Evolutionary conservation across 2,888 invertebrate genomes (phyloP).

Genomic region (Furcula furcula): DNA sequence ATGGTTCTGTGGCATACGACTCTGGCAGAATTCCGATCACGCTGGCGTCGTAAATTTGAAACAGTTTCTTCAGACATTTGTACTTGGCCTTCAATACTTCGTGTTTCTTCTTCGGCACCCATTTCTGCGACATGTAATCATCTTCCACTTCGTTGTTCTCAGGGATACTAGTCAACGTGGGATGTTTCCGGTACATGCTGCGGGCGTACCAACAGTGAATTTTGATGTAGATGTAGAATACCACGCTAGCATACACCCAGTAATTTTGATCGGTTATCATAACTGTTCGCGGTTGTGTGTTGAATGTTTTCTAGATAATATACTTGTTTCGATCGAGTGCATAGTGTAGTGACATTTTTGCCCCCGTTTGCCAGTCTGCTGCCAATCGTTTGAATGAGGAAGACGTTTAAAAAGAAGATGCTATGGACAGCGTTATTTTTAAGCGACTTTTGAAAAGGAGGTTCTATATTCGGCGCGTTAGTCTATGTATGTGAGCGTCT

Average conservation of each 20-base stretch:
- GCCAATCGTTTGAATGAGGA: constrained; percentile 9
- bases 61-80: constrained; percentile 70
- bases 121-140: constrained; percentile 45
- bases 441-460: too few species aligned
- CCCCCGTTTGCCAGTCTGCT: constrained; percentile 7
- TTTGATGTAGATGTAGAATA: constrained; percentile 53
- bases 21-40: constrained; percentile 62
- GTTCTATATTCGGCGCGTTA: too few species aligned
- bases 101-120: constrained; percentile 74
- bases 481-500: too few species aligned
- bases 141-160: constrained; percentile 54
- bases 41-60: constrained; percentile 71
- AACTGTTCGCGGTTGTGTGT: constrained; percentile 43
- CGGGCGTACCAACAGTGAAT: constrained; percentile 42
- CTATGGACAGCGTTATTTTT: constrained; percentile 9
- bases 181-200: constrained; percentile 45
- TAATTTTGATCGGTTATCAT: constrained; percentile 65
- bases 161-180: constrained; percentile 52
- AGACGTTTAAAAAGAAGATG: background rate
- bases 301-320: constrained; percentile 26
- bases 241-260: constrained; percentile 50
- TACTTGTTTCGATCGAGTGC: constrained; percentile 33
- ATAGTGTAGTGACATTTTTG: constrained; percentile 56
- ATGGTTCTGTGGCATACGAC: constrained; percentile 16
- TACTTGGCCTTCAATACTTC: constrained; percentile 73